phyloP scores from a whole-genome alignment of 2,888 invertebrate species.

The Polylopha cassiicola region DNA sequence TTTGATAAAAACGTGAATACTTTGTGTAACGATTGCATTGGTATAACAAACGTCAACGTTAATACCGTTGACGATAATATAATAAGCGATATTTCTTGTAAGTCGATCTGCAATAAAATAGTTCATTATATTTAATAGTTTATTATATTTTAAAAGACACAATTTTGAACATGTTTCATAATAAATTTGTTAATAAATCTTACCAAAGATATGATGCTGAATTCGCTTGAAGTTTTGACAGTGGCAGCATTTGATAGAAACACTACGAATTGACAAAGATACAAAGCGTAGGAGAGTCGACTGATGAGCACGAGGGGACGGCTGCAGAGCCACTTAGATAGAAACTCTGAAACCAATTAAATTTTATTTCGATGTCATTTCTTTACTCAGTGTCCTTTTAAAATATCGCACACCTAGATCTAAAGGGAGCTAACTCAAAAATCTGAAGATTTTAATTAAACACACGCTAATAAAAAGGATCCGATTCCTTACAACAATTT shows the following conservation, averaged over 20 bases:
- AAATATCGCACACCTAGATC: too few species aligned
- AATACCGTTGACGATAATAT: slow-evolving; percentile 71
- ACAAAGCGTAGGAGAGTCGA: slow-evolving; percentile 81
- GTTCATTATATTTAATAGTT: too few species aligned
- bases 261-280: slow-evolving; percentile 80
- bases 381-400: too few species aligned
- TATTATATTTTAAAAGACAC: too few species aligned
- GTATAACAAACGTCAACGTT: slow-evolving; percentile 80
- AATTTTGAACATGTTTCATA: too few species aligned
- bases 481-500: too few species aligned
- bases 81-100: slow-evolving; percentile 74
- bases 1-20: slow-evolving; percentile 40
- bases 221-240: slow-evolving; percentile 78
- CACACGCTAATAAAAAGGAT: too few species aligned
- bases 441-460: too few species aligned
- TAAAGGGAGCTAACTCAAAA: too few species aligned
- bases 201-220: slow-evolving; percentile 77
- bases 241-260: slow-evolving; percentile 81
- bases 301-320: slow-evolving; percentile 79
- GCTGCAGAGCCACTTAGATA: slow-evolving; percentile 72
- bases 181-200: too few species aligned
- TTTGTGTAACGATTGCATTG: slow-evolving; percentile 76
- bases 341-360: slow-evolving; percentile 53
- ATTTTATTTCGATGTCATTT: neutral
- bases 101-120: slow-evolving; percentile 68